A percentile compares a stretch with the other conserved stretches of the same genome.
Evolutionary conservation across 1,140 invertebrate species (phyloP).

Genomic region (Pogonomyrmex californicus): DNA sequence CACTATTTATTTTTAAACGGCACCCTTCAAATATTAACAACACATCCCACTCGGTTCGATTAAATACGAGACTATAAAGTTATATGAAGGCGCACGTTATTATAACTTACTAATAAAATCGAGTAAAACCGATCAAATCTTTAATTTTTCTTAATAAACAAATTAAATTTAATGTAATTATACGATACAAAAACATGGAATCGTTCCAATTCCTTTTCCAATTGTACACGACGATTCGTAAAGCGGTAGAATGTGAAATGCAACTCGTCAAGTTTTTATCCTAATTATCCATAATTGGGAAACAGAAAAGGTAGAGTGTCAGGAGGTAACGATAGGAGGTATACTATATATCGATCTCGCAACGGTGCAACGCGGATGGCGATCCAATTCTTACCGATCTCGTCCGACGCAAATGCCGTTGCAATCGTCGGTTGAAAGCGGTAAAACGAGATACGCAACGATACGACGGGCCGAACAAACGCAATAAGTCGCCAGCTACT

Average conservation of each 20-base stretch:
- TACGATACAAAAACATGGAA: background rate
- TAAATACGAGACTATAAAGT: background rate
- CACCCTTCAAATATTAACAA: background rate
- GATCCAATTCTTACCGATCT: slow-evolving; percentile 62
- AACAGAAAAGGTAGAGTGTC: background rate
- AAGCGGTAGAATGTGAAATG: background rate
- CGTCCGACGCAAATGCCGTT: slow-evolving; percentile 71
- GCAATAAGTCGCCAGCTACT: slow-evolving; percentile 73
- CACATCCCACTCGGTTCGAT: background rate
- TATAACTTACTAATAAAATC: background rate
- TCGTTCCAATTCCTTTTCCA: background rate
- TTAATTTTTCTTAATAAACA: background rate
- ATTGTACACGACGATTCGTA: background rate
- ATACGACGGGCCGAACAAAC: slow-evolving; percentile 60
- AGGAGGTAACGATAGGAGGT: background rate
- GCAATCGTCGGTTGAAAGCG: slow-evolving; percentile 49
- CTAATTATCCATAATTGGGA: background rate
- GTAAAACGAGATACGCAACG: slow-evolving; percentile 42
- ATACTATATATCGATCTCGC: slow-evolving; percentile 5
- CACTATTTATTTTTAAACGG: background rate
- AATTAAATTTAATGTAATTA: background rate
- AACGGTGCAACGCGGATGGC: background rate
- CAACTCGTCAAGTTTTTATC: background rate
- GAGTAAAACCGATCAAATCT: background rate
- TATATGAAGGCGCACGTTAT: background rate